Evolutionary conservation across 2,797 vertebrate genomes (phyloP), one percentile per base, ranked within the genome.

Genomic region (Buceros bicornis): DNA sequence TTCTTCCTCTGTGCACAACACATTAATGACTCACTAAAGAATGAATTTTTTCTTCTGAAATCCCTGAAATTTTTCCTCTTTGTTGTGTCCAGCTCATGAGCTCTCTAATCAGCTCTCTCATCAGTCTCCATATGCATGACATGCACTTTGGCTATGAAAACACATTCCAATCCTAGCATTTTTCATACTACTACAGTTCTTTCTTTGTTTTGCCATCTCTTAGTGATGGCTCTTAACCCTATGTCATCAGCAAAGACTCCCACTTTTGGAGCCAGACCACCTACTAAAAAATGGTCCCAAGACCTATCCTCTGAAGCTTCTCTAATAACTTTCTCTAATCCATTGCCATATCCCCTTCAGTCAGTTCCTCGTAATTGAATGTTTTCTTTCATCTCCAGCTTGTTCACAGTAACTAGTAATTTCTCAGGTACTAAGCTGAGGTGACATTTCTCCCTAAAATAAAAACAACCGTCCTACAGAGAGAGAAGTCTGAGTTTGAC

Each of bases 351-450:
- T 83, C 35, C 31, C 33, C 43, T 77, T 91, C 48, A 74, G 69
- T 83, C 54, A 53, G 48, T 79, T 92, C 56, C 53, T 85, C 2
- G 53, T 83, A 82, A 81, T 91, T 74, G 85, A 80, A 77, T 0
- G 45, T 96, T 91, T 88, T 11, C 31, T 89, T 95, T 91, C 35
- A 77, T 77, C 51, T 94, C 31, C 13, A 42, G 22, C 13, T 94
- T 83, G 14, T 16, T 78, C 57, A 86, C 11, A 73, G 91, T 91
- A 95, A 83, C 48, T 22, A 67, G 31, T 31, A 65, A 86, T 78
- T 82, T 83, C 60, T 37, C 57, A 80, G 8, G 10, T 42, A 64
- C 9, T 54, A 60, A 42, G 10, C 6, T 47, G 28, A 82, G 40
- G 24, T 21, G 15, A 24, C 6, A 26, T 62, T 80, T 80, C 16